Evolutionary conservation across 37 sponge, comb jelly and placozoan genomes (phyloP), one percentile per base, ranked within the genome.

Genomic region (Sycon ciliatum): DNA sequence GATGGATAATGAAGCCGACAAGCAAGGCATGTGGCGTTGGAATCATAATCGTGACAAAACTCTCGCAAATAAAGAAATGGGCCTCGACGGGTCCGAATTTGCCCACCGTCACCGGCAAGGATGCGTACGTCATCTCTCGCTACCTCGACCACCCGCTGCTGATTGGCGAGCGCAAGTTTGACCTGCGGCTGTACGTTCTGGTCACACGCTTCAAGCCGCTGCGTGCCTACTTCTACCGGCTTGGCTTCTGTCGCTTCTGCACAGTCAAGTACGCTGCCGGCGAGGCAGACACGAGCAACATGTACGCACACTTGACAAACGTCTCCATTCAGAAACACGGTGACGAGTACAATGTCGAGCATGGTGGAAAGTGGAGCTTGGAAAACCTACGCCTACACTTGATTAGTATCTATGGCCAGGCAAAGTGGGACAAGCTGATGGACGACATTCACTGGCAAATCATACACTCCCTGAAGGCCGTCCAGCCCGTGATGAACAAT

Each of bases 251-350:
- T 70, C 72, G 98, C 23, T 96, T 96, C 71, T 96, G 98, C 80
- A 91, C 98, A 18, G 98, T 96, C 20, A 87, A 86, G 79, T 96
- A 96, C 79, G 88, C 68, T 67, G 46, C 77, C 27, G 83, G 84
- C 38, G 64, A 85, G 34, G 81, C 60, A 35, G 98, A 96, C 39
- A 71, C 91, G 66, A 92, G 88, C 64, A 96, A 96, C 62, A 88
- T 96, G 88, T 96, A 88, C 57, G 85, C 91, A 0, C 92, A 95
- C 63, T 82, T 95, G 38, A 95, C 97, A 36, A 95, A 95, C 58
- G 97, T 95, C 3, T 82, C 97, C 20, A 88, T 95, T 57, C 97
- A 95, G 75, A 95, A 95, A 53, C 97, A 91, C 78, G 97, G 92
- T 34, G 94, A 92, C 34, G 89, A 92, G 42, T 92, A 92, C 69